Evolutionary conservation across 2,113 vertebrate species (phyloP).

Genomic region (Etia nguti): DNA sequence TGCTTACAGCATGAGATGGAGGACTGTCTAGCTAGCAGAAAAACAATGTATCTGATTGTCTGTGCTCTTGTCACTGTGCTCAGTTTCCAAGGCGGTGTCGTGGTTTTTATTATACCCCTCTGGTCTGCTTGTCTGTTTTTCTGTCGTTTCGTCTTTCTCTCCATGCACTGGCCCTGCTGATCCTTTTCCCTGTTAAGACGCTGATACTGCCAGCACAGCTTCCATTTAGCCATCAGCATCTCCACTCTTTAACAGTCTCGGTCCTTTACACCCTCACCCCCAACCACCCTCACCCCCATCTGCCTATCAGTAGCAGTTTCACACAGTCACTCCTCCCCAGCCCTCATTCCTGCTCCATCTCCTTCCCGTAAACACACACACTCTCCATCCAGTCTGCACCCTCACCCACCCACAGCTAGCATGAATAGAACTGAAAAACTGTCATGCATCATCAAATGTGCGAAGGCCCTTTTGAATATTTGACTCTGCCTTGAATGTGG

Average conservation of each 20-base stretch:
- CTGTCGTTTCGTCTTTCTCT: background rate
- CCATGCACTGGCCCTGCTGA: background rate
- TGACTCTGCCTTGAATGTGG: slow-evolving; percentile 40
- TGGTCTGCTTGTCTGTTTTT: background rate
- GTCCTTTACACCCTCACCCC: slow-evolving; percentile 1
- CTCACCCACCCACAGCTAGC: slow-evolving; percentile 35
- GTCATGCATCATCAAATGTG: slow-evolving; percentile 63
- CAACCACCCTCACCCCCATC: background rate
- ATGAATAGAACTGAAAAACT: slow-evolving; percentile 58
- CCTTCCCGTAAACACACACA: background rate
- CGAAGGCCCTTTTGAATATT: slow-evolving; percentile 45
- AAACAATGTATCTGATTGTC: background rate
- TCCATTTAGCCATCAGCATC: background rate
- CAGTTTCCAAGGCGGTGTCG: background rate
- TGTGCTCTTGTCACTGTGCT: background rate
- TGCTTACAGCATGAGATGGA: background rate
- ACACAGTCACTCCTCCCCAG: slow-evolving; percentile 36
- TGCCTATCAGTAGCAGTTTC: slow-evolving; percentile 48
- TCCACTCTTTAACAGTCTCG: slow-evolving; percentile 18
- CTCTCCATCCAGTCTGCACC: slow-evolving; percentile 31
- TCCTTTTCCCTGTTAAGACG: slow-evolving; percentile 4
- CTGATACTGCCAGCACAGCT: slow-evolving; percentile 1
- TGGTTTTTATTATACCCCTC: background rate
- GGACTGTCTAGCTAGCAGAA: background rate
- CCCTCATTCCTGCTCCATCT: slow-evolving; percentile 1